Percentiles rank a stretch among this genome's conserved stretches.
Evolutionary conservation across 2,888 invertebrate genomes (phyloP).

Genomic region (Lypha dubia): DNA sequence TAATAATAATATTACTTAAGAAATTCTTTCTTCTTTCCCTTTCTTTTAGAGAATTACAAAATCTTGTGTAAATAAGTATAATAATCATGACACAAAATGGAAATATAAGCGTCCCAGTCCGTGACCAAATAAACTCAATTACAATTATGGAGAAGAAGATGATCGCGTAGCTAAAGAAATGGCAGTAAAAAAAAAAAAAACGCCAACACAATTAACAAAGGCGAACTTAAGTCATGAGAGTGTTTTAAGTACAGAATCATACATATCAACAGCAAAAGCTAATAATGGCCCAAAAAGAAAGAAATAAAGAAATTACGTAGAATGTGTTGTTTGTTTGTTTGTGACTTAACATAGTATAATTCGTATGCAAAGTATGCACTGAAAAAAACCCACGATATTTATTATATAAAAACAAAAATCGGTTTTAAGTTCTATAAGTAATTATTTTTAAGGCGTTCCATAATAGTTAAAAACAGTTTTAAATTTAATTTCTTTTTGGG

Average conservation of each 20-base stretch:
- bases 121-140: background rate
- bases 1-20: slow-evolving; percentile 61
- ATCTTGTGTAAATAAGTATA: slow-evolving; percentile 58
- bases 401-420: background rate
- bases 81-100: slow-evolving; percentile 12
- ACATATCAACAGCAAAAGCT: slow-evolving; percentile 2
- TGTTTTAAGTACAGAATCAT: background rate
- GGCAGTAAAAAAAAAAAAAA: background rate
- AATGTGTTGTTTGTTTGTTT: no score
- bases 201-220: background rate
- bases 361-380: background rate
- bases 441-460: background rate
- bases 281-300: background rate
- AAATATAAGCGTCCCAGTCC: background rate
- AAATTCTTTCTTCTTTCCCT: slow-evolving; percentile 57
- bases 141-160: background rate
- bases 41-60: slow-evolving; percentile 59
- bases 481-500: no score
- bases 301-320: background rate
- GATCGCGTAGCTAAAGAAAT: background rate
- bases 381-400: slow-evolving; percentile 47
- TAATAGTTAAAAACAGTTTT: no score
- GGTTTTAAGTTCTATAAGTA: background rate
- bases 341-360: background rate
- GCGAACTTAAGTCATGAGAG: background rate